Evolutionary conservation across 2,888 invertebrate species (phyloP), one percentile per base, ranked within the genome.

Genomic region (Prosapia bicincta): DNA sequence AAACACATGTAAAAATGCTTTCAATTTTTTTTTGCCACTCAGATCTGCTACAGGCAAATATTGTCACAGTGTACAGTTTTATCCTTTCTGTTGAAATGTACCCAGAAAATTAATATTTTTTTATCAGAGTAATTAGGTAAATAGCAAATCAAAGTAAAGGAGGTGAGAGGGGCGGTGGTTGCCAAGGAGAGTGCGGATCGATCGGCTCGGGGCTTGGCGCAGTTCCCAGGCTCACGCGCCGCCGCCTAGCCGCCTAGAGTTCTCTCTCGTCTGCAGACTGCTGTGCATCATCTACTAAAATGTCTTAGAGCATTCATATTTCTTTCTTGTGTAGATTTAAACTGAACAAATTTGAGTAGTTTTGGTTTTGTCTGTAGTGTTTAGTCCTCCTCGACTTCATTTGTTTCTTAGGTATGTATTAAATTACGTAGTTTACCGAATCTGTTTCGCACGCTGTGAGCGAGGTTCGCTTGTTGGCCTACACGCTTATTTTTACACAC

Each of bases 71-170:
- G n/a, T n/a, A n/a, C n/a, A n/a, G n/a, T n/a, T n/a, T n/a, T n/a
- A n/a, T n/a, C n/a, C n/a, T n/a, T n/a, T n/a, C n/a, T n/a, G n/a
- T n/a, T n/a, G n/a, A n/a, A n/a, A n/a, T n/a, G n/a, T n/a, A n/a
- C n/a, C n/a, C n/a, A n/a, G n/a, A n/a, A n/a, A n/a, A n/a, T n/a
- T n/a, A n/a, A n/a, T n/a, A n/a, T n/a, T n/a, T n/a, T n/a, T n/a
- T n/a, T n/a, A n/a, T n/a, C n/a, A 54, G 54, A 54, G 54, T 54
- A 54, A 54, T 54, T 54, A 54, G 54, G 54, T 54, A 54, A 54
- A 54, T 54, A 54, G 54, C 54, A 54, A 20, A 54, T 54, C 54
- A 54, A 54, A 54, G 54, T 54, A 54, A 54, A 54, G n/a, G 54
- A 30, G 9, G 20, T 54, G 54, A 30, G n/a, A 38, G 54, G 54